Evolutionary conservation across 2,888 invertebrate species (phyloP), one percentile per base, ranked within the genome.

Genomic region (Philopedon plagiatum): DNA sequence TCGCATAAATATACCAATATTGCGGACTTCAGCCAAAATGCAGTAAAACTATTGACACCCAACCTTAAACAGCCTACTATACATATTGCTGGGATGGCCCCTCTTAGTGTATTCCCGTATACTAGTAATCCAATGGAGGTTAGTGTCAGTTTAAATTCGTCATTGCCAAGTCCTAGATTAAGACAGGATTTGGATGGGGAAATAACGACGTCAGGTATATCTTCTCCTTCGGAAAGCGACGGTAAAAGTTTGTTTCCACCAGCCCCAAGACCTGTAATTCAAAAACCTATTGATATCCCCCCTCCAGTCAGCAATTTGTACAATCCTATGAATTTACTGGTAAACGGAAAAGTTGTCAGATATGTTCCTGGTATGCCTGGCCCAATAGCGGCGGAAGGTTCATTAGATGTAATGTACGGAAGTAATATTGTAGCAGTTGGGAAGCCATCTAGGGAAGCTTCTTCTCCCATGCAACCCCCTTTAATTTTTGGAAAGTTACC

Each of bases 291-390:
- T 23, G 60, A 77, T 83, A 29, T 46, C 26, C 8, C 21, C 5
- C 18, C 69, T 29, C 23, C 84, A 29, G 41, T 13, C 79, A 84
- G 83, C 80, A 80, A 78, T 65, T 81, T 87, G 71, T 87, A 85
- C 78, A 87, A 88, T 77, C 88, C 88, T 1, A 79, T 89, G 76
- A 88, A 87, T 60, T 76, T 88, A 41, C 82, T 87, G 1, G 87
- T 91, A 41, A 89, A 90, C 75, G 93, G 93, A 19, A 93, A 93
- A 83, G 86, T 92, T n/a, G 93, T 95, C 80, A 93, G 94, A 0
- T 92, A 94, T 83, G 94, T 95, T 9, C 95, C 95, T 5, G 95
- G 95, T 11, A 95, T 95, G 85, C 95, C 95, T 0, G 95, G 95
- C 8, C 95, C 95, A 2, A 79, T 85, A n/a, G 80, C 79, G 7